These are phyloP conservation scores for Monopis laevigella DNA, from an alignment of 2,888 invertebrate genomes.

Conservation along the genomic window DNA sequence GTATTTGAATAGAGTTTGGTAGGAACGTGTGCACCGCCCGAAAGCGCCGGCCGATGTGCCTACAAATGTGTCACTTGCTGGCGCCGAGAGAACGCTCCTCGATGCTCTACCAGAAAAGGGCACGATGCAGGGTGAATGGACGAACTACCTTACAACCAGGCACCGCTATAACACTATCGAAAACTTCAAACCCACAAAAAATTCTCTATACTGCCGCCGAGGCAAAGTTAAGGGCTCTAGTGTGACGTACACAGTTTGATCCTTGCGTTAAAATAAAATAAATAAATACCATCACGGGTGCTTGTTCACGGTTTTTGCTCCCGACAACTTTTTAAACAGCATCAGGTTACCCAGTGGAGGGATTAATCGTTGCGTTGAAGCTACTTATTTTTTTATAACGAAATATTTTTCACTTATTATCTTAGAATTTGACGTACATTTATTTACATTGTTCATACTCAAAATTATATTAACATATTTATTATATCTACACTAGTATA, in stretches of 20 bases:
- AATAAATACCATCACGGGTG: no score
- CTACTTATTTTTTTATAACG: no score
- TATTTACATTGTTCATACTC: background rate
- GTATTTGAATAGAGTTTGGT: constrained; percentile 64
- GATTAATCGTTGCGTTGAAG: background rate
- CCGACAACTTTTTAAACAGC: no score
- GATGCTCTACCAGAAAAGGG: constrained; percentile 30
- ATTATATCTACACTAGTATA: background rate
- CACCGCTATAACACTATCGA: constrained; percentile 29
- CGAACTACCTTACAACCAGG: constrained; percentile 22
- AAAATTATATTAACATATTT: background rate
- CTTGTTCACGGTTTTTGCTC: no score
- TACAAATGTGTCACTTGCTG: constrained; percentile 58
- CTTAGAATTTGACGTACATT: no score
- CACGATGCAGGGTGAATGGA: constrained; percentile 39
- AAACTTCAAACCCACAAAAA: constrained; percentile 21
- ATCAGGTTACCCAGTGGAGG: no score
- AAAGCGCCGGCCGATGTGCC: constrained; percentile 56
- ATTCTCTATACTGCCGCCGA: constrained; percentile 17
- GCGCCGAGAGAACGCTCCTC: constrained; percentile 29
- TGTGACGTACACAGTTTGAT: constrained; percentile 2
- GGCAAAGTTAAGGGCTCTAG: constrained; percentile 12
- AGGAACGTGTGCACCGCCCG: constrained; percentile 62
- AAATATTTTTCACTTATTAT: no score
- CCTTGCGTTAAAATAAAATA: background rate